Base-by-base conservation (phyloP, 2,888 invertebrate genomes). In the Apoda limacodes region DNA sequence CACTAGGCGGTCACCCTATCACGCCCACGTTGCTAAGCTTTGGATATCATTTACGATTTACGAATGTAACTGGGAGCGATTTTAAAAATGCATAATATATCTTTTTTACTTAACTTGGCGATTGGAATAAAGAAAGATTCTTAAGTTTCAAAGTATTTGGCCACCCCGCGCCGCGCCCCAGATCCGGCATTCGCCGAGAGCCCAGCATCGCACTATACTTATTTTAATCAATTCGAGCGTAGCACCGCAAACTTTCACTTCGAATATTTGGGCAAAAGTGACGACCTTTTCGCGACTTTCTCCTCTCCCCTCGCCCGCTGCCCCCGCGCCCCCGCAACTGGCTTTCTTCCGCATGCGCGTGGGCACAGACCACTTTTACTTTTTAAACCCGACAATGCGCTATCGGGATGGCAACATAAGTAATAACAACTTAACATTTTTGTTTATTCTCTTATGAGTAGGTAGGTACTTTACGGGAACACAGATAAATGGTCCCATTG, bases 231-330 rank as follows among this genome's bases (percentile, higher is more conserved):
- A 60, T 56, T 63, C 59, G 60, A 64, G 60, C 65, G 58, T 55
- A 50, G 57, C 53, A 47, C 54, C 56, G 40, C 48, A n/a, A n/a
- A 71, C 78, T 80, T 80, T 78, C 76, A 68, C 78, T 74, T 54
- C 46, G 72, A 76, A 76, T 80, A 80, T 80, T 80, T 80, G 74
- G 78, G 70, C 71, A 78, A 78, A 78, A 76, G 76, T 66, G 55
- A 57, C 76, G 75, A 80, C 78, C 78, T 80, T 76, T 76, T 70
- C 60, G 68, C 69, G 55, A 71, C 78, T 78, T 80, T 78, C n/a
- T n/a, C 48, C 37, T 43, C 37, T 33, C 37, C 36, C 34, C 28
- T 17, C 30, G 32, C 30, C 40, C 28, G 32, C 22, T 25, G 34
- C 19, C 34, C 39, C 30, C 35, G 25, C 35, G 51, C 44, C 51